phyloP scores from a whole-genome alignment of 2,888 invertebrate genomes.

The Drosophila anomalipes region DNA sequence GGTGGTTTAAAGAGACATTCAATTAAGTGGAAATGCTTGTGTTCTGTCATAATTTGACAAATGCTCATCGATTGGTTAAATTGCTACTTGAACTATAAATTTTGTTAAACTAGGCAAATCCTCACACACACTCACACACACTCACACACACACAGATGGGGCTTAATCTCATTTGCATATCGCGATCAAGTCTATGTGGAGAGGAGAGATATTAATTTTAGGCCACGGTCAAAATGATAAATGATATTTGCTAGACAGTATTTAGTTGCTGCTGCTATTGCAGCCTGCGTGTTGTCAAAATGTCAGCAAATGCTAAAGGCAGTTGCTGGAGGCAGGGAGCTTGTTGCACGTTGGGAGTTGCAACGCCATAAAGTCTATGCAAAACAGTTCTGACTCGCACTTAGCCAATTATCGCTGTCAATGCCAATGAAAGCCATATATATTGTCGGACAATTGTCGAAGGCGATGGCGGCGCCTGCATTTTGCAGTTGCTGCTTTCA shows the following conservation, averaged over 20 bases:
- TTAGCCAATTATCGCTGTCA: constrained; percentile 75
- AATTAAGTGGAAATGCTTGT: constrained; percentile 8
- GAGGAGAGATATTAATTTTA: constrained; percentile 33
- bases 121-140: neutral
- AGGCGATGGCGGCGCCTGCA: constrained; percentile 24
- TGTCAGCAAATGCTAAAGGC: constrained; percentile 14
- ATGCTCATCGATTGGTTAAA: constrained; percentile 13
- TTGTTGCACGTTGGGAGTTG: constrained; percentile 13
- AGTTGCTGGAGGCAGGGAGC: constrained; percentile 1
- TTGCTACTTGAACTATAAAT: constrained; percentile 10
- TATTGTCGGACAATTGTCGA: constrained; percentile 57
- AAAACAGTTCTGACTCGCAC: constrained; percentile 23
- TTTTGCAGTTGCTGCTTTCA: constrained; percentile 20
- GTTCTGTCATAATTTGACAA: constrained; percentile 14
- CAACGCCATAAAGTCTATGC: constrained; percentile 24
- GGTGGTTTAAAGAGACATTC: neutral
- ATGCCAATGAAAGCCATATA: constrained; percentile 76
- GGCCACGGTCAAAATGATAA: constrained; percentile 61
- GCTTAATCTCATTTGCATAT: constrained; percentile 5
- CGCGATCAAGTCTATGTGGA: constrained; percentile 1
- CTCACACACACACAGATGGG: neutral
- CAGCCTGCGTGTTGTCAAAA: constrained; percentile 54
- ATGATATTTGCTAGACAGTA: constrained; percentile 42
- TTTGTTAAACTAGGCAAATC: constrained; percentile 4
- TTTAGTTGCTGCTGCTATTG: constrained; percentile 24